These are phyloP conservation scores for Atherix ibis DNA, from an alignment of 2,888 invertebrate genomes.

Conservation along the genomic window DNA sequence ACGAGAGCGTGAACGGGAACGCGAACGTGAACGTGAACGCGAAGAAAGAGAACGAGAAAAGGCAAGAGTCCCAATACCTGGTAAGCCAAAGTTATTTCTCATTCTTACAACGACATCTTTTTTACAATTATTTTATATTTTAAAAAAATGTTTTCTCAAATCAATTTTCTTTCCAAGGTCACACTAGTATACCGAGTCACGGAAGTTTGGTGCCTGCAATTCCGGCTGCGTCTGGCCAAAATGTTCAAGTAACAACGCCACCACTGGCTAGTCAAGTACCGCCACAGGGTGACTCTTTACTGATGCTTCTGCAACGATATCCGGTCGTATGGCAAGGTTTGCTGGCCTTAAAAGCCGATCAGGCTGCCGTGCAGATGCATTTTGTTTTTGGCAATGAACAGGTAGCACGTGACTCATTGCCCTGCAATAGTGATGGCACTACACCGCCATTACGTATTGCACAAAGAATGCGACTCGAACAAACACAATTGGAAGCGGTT, in stretches of 20 bases:
- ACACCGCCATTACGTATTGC: conserved; percentile 82
- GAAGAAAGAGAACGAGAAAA: conserved; percentile 20
- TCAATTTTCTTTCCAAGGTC: too few relatives aligned
- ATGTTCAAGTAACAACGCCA: conserved; percentile 33
- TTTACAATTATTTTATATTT: not conserved
- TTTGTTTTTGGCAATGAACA: conserved; percentile 87
- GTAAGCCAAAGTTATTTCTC: conserved; percentile 10
- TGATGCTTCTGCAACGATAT: conserved; percentile 74
- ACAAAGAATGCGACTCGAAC: conserved; percentile 94
- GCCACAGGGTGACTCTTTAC: conserved; percentile 66
- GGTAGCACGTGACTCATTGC: conserved; percentile 78
- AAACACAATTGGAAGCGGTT: conserved; percentile 89
- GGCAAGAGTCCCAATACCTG: conserved; percentile 16
- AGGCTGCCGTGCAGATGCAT: conserved; percentile 97
- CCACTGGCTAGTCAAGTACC: conserved; percentile 65
- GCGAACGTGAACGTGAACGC: conserved; percentile 19
- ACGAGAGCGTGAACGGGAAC: conserved; percentile 22
- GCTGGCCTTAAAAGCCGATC: conserved; percentile 89
- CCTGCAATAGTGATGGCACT: conserved; percentile 66
- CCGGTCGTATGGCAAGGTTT: conserved; percentile 97
- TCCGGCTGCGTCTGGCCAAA: conserved; percentile 18
- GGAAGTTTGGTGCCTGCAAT: conserved; percentile 22
- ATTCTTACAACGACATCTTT: conserved; percentile 2
- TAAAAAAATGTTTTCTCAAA: not conserved
- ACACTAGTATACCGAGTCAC: conserved; percentile 16